Evolutionary conservation across 2,797 vertebrate genomes (phyloP).

Genomic region (Huso huso): DNA sequence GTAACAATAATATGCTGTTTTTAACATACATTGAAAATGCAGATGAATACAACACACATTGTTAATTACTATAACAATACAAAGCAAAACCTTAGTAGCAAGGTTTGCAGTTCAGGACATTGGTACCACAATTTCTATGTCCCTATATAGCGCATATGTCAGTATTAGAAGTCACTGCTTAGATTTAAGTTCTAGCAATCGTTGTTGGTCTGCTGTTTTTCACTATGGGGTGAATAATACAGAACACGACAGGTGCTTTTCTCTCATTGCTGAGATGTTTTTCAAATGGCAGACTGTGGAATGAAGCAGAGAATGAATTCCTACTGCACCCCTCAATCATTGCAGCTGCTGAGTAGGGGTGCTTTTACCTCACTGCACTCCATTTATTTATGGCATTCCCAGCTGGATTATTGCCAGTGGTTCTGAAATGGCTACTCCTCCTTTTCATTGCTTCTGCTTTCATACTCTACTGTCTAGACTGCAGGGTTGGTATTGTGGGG

Average conservation of each 20-base stretch:
- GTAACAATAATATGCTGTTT: no score
- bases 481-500: neutral
- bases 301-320: neutral
- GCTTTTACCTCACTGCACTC: constrained; percentile 1
- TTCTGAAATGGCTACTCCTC: neutral
- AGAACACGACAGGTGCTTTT: neutral
- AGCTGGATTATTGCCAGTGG: neutral
- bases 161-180: no score
- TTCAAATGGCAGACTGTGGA: neutral
- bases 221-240: neutral
- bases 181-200: neutral
- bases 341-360: neutral
- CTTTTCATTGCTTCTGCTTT: neutral
- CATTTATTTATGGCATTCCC: neutral
- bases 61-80: no score
- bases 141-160: no score
- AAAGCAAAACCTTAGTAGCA: no score
- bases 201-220: neutral
- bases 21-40: no score
- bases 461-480: neutral
- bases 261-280: neutral
- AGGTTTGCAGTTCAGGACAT: no score
- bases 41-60: no score
- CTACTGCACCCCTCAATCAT: neutral
- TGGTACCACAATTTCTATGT: no score